Evolutionary conservation across 2,888 invertebrate genomes (phyloP), one percentile per base, ranked within the genome.

Genomic region (Eretmocerus hayati): DNA sequence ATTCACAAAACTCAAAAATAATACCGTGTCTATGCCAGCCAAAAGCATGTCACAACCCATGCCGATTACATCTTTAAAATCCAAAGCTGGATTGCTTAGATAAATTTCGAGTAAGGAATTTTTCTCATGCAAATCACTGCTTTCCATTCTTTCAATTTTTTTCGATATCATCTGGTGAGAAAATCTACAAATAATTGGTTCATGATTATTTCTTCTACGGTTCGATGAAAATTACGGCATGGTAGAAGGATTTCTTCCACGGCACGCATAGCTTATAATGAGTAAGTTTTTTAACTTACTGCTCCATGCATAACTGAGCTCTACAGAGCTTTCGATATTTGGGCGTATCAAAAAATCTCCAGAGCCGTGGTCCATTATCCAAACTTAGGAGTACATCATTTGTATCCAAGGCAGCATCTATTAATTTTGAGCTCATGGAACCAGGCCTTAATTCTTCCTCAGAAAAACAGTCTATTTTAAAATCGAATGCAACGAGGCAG

Each of bases 11-110:
- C 36, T 21, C 4, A 11, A 23, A 64, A 73, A 73, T n/a, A n/a
- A n/a, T 74, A 87, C 87, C 52, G 92, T 92, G 64, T 92, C 91
- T 48, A 91, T 82, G 48, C 90, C 89, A 43, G 90, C 92, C 64
- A 92, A 76, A 20, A 92, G 70, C 64, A 90, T 81, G 70, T 93
- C 92, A 32, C 87, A 84, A 50, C 86, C 81, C 77, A 90, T 85
- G 46, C 90, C 90, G 38, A 84, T 75, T n/a, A 91, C 76, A 69
- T 92, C 91, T 63, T 84, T 85, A 18, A 81, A 73, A 67, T 88
- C 84, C 4, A 90, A 66, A 58, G 81, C 80, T 0, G 83, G 76
- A 52, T 83, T 82, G 45, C 78, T 72, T 4, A 90, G 67, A 69
- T 89, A 90, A 19, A 77, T 78, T 51, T 80, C 78, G 37, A 91